Evolutionary conservation across 2,888 invertebrate genomes (phyloP), one percentile per base, ranked within the genome.

Genomic region (Volucella inflata): DNA sequence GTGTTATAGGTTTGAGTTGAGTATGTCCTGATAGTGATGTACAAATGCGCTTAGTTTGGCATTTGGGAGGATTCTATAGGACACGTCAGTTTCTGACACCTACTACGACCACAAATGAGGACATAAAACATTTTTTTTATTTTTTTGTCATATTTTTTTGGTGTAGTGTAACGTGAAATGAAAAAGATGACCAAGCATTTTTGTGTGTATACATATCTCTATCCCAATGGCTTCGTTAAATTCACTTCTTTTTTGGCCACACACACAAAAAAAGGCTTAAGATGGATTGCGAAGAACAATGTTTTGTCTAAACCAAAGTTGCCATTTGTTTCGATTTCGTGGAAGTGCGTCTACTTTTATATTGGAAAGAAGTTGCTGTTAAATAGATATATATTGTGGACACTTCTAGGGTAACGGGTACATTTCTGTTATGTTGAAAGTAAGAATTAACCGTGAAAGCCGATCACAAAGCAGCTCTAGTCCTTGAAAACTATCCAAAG

Each of bases 181-280:
- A 84, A 79, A 84, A 48, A 65, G 70, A 71, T 59, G 75, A 84
- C 48, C 67, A 67, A 84, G 84, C 84, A 84, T 79, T 48, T 70
- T 70, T 75, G 70, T 70, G 65, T 42, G 59, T 60, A 12, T 50
- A 71, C 4, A 21, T 84, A 60, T 79, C 71, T 71, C 70, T 51
- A 79, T 16, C 55, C 65, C 70, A 65, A 84, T 83, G 57, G 64
- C 65, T 78, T 59, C 30, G 30, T 74, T 17, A 67, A 46, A 16
- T 42, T 53, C 4, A 6, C 6, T 10, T 17, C 8, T 17, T 16
- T 16, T 21, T 48, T 8, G 11, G 17, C 17, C 11, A 46, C 30
- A 51, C 14, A 17, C 44, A 42, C 46, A 84, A 60, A 65, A 79
- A 59, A 84, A 75, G 65, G 74, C 70, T 75, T 79, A 75, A 68